Evolutionary conservation across 2,888 invertebrate species (phyloP).

Genomic region (Allygus modestus): DNA sequence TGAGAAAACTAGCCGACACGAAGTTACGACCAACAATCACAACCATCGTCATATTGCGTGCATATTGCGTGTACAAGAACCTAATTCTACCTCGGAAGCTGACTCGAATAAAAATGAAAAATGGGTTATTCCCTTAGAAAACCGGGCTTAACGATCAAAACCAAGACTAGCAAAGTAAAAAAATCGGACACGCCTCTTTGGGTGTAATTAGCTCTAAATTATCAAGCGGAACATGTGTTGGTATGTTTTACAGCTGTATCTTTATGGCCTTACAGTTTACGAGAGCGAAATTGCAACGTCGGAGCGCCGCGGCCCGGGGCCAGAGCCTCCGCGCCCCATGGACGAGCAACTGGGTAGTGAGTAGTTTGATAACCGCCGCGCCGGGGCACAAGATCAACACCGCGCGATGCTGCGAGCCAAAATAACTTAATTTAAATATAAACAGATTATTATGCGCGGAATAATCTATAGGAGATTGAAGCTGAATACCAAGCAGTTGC

Average conservation of each 20-base stretch:
- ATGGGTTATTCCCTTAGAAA: too few species aligned
- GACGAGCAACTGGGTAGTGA: not conserved
- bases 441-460: constrained; percentile 54
- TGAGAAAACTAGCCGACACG: too few species aligned
- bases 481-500: constrained; percentile 25
- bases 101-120: too few species aligned
- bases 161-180: not conserved
- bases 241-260: constrained; percentile 38
- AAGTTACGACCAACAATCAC: too few species aligned
- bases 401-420: not conserved
- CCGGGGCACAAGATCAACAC: constrained; percentile 9
- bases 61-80: too few species aligned
- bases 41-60: too few species aligned
- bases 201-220: constrained; percentile 18
- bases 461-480: constrained; percentile 21
- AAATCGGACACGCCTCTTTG: not conserved
- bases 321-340: not conserved
- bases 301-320: constrained; percentile 16
- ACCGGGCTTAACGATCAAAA: not conserved
- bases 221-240: constrained; percentile 31
- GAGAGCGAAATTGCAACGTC: constrained; percentile 42
- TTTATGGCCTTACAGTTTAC: constrained; percentile 29
- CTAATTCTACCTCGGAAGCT: too few species aligned
- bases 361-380: not conserved
- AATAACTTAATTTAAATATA: constrained; percentile 55